Base-by-base conservation (phyloP, 1,140 invertebrate species). In the Platyura marginata region DNA sequence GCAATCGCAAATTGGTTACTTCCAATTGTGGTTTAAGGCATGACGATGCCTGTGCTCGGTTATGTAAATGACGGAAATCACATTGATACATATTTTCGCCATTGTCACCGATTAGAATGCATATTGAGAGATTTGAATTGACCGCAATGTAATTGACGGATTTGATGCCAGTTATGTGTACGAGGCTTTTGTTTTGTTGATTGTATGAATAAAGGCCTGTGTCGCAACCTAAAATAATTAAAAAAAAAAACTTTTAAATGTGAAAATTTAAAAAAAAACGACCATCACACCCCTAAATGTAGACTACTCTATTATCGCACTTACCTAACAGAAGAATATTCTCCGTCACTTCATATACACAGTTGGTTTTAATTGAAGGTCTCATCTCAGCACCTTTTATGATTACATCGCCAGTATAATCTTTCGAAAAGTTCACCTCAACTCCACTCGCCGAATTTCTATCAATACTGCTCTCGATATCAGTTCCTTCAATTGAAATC, bases 91-190 rank as follows among this genome's bases (percentile, higher is more conserved):
- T 55, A 22, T 68, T 63, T 29, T 77, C 67, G n/a, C 74, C 72
- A 44, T 70, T 66, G 1, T 75, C 74, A 21, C 70, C 72, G 47
- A 79, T 76, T 62, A 81, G 70, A 21, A 83, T 55, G n/a, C 72
- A 72, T 19, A 72, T 54, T 34, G 69, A 68, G 13, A 81, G 50
- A 2, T 67, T 61, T 10, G 63, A 51, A 32, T 78, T 64, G 11
- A 75, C 52, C 2, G 69, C 63, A 25, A 84, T 68, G 47, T 77
- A 74, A 44, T 77, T 72, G 2, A 84, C 70, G 35, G 65, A 65
- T 39, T 67, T 68, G 16, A 79, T 66, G 2, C 79, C 79, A 2
- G 69, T 63, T 43, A 84, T 76, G 41, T 69, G 63, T 3, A 70
- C 54, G 33, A 70, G 49, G 15, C 49, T 56, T 46, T 60, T 49